Percentiles rank a stretch among this genome's conserved stretches.
Evolutionary conservation across 2,888 invertebrate species (phyloP).

Genomic region (Galerucella nymphaeae): DNA sequence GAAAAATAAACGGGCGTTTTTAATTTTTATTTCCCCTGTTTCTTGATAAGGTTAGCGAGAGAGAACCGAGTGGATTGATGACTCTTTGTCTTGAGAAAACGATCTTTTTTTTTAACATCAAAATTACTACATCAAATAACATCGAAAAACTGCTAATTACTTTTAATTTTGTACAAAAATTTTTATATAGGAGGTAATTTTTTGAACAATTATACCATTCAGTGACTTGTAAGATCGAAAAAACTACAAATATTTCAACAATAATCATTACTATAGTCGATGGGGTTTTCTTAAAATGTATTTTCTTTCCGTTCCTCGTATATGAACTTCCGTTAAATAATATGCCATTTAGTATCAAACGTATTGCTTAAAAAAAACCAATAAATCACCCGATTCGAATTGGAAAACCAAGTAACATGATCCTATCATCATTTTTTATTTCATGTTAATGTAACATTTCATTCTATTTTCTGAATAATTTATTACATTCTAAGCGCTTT

Average conservation of each 20-base stretch:
- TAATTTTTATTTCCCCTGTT: constrained; percentile 54
- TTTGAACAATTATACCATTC: not conserved
- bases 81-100: constrained; percentile 24
- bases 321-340: not conserved
- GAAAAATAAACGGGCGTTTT: constrained; percentile 59
- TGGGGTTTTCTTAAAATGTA: not conserved
- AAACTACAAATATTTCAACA: too few relatives aligned
- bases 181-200: not conserved
- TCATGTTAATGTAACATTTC: constrained; percentile 45
- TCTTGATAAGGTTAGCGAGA: constrained; percentile 25
- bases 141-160: not conserved
- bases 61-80: constrained; percentile 14
- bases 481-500: constrained; percentile 45
- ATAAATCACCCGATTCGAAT: constrained; percentile 38
- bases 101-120: not conserved
- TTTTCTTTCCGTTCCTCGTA: not conserved
- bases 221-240: too few relatives aligned
- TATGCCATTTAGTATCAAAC: not conserved
- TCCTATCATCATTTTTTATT: constrained; percentile 40
- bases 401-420: constrained; percentile 11
- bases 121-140: constrained; percentile 5
- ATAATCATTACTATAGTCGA: too few relatives aligned
- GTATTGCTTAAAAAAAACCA: constrained; percentile 10
- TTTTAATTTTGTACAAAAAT: not conserved
- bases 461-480: constrained; percentile 45